Evolutionary conservation across 2,888 invertebrate species (phyloP), one percentile per base, ranked within the genome.

Genomic region (Ornithoptera alexandrae): DNA sequence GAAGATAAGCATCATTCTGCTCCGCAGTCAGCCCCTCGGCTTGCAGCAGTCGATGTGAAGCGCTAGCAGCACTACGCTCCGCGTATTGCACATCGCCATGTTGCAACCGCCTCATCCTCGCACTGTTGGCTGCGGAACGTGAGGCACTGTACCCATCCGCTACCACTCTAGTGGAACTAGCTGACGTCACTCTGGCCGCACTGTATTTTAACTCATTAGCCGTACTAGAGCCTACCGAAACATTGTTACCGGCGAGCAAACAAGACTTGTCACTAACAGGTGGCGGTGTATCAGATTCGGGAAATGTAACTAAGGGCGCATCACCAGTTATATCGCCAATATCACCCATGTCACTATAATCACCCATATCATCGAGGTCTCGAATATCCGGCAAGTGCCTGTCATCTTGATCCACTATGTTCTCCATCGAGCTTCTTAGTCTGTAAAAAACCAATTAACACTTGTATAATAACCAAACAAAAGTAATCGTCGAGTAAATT

Each of bases 1-100:
- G 96, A 76, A 96, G 95, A 75, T 96, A 94, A 71, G 97, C 95
- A 74, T 96, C 95, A 82, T 96, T 96, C 87, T 97, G 96, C 89
- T 98, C 97, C 1, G 97, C 96, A 36, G 96, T 96, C 72, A 97
- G 94, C 61, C 97, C 97, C 82, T 97, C 97, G 72, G 97, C 93
- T 87, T 97, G 97, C 73, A 97, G 89, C 75, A 96, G 93, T 74
- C 97, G 96, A 76, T 96, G 94, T 74, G 96, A 94, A 20, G 97
- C 96, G 42, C 96, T 95, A 58, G 96, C 95, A 59, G 96, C 95
- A 79, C 94, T 95, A 74, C 95, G 95, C 87, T 97, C 96, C 79
- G 96, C 96, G 85, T 96, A 97, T 72, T 96, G 96, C 77, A 97
- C 88, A 81, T 97, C 97, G 56, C 97, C 97, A 39, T 97, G 94